Evolutionary conservation across 2,113 vertebrate genomes (phyloP).

Genomic region (Sciurus niger): DNA sequence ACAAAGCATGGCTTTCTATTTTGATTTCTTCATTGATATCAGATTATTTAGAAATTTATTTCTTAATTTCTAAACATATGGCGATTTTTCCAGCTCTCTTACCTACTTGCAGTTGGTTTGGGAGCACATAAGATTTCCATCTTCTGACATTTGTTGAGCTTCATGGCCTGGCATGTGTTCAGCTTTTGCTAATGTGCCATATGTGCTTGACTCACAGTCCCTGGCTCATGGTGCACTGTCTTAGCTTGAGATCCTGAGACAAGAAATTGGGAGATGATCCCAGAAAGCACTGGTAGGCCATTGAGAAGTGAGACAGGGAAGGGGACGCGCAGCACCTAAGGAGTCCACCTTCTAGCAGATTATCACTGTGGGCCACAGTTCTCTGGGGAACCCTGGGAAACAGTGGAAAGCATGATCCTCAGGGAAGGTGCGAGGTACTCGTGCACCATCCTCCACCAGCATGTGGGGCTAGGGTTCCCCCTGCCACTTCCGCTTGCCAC

Average conservation of each 20-base stretch:
- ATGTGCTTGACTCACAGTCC: conserved; percentile 50
- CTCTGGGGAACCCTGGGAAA: not conserved
- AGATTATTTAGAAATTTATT: conserved; percentile 44
- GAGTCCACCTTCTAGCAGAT: not conserved
- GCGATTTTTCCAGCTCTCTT: conserved; percentile 56
- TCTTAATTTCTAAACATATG: conserved; percentile 52
- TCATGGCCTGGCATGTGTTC: conserved; percentile 31
- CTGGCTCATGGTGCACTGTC: not conserved
- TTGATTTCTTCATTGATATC: conserved; percentile 17
- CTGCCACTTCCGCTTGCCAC: not conserved
- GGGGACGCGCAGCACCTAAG: not conserved
- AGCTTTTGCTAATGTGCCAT: conserved; percentile 41
- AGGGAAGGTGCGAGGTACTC: not conserved
- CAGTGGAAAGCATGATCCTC: not conserved
- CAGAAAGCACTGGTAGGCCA: not conserved
- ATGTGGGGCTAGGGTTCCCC: not conserved
- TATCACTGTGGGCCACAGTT: not conserved
- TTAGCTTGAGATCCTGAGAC: not conserved
- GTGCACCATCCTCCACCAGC: not conserved
- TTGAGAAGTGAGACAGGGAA: not conserved
- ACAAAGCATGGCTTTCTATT: conserved; percentile 10
- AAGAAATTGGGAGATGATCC: not conserved
- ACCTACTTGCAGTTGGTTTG: not conserved
- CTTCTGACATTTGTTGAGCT: conserved; percentile 41
- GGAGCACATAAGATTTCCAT: conserved; percentile 25